Base-by-base conservation (phyloP, 2,113 vertebrate genomes). In the Nesospiza acunhae region DNA sequence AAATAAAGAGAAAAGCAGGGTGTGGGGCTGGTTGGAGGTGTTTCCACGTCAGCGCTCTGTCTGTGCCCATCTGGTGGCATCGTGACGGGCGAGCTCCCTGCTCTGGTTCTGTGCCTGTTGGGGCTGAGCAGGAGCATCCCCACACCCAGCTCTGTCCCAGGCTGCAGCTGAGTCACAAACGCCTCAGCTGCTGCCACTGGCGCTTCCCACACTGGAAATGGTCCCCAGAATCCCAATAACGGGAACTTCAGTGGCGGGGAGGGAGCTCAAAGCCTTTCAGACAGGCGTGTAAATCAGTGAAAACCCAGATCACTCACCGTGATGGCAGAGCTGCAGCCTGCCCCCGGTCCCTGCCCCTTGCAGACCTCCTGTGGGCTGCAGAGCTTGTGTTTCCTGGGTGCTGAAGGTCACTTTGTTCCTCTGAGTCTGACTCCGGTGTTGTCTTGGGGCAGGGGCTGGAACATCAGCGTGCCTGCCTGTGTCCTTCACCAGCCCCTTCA, bases 121-220 rank as follows among this genome's bases (percentile, higher is more conserved):
- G 31, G 89, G 27, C 89, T 69, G 94, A 69, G 93, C 17, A 47
- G 95, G 90, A 93, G 90, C 91, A 93, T 79, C 95, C 91, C 70
- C 46, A 6, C 30, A 11, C 27, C 0, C 5, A 6, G 74, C 62
- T 1, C 3, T 4, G 22, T 28, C 68, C 55, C 91, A 52, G 60
- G 0, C 86, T 63, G 94, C 33, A 4, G 84, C 91, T 87, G 95
- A 64, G 87, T 84, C 93, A 78, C 81, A 4, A 17, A 3, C 2
- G 55, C 16, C 6, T 11, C 52, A 19, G 28, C 52, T 53, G 52
- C 52, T 53, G 52, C 52, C 28, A 11, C 52, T 3, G 28, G 28
- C 7, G 28, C 28, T 11, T 18, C 52, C 50, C 14, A 2, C 53
- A 0, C 75, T 22, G 0, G 1, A 8, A 49, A 49, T 8, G 21